Percentiles rank a stretch among this genome's conserved stretches.
phyloP scores from a whole-genome alignment of 1,140 invertebrate genomes.

The Aphaenogaster floridana region DNA sequence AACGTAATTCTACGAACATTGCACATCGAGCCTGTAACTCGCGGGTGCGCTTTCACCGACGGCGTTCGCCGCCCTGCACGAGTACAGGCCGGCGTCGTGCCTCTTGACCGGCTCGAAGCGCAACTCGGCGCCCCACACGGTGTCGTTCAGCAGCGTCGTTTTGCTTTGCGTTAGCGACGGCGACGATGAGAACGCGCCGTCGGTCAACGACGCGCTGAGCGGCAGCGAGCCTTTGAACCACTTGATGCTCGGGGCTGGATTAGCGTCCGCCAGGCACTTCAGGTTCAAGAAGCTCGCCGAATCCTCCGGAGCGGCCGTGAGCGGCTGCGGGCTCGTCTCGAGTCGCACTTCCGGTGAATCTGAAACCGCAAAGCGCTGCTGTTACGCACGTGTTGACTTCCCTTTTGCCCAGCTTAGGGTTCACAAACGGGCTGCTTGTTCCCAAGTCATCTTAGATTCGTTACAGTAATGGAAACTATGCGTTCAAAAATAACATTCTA shows the following conservation, averaged over 20 bases:
- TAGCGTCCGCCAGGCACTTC: slow-evolving; percentile 93
- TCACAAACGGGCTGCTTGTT: not conserved
- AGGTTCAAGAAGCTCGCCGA: slow-evolving; percentile 89
- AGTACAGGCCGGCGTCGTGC: slow-evolving; percentile 91
- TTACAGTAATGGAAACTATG: not conserved
- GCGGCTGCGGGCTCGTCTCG: slow-evolving; percentile 81
- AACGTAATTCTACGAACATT: slow-evolving; percentile 88
- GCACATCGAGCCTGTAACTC: slow-evolving; percentile 94
- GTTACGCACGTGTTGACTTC: slow-evolving; percentile 9
- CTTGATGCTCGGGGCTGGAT: slow-evolving; percentile 93
- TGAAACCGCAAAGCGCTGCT: slow-evolving; percentile 69
- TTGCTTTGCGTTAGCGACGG: slow-evolving; percentile 68
- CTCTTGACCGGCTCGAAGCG: slow-evolving; percentile 90
- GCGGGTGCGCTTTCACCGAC: slow-evolving; percentile 93
- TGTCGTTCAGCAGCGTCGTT: slow-evolving; percentile 74
- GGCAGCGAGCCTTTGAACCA: slow-evolving; percentile 89
- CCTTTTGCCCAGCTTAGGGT: not conserved
- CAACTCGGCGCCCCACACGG: slow-evolving; percentile 87
- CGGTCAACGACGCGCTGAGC: slow-evolving; percentile 65
- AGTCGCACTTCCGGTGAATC: slow-evolving; percentile 83
- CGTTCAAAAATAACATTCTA: not conserved
- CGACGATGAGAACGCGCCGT: slow-evolving; percentile 16
- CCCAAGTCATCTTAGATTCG: not conserved
- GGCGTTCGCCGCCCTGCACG: slow-evolving; percentile 93
- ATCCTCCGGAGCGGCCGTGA: slow-evolving; percentile 80